These are phyloP conservation scores for Bubalus kerabau DNA, from an alignment of 2,113 vertebrate species.

Conservation along the genomic window DNA sequence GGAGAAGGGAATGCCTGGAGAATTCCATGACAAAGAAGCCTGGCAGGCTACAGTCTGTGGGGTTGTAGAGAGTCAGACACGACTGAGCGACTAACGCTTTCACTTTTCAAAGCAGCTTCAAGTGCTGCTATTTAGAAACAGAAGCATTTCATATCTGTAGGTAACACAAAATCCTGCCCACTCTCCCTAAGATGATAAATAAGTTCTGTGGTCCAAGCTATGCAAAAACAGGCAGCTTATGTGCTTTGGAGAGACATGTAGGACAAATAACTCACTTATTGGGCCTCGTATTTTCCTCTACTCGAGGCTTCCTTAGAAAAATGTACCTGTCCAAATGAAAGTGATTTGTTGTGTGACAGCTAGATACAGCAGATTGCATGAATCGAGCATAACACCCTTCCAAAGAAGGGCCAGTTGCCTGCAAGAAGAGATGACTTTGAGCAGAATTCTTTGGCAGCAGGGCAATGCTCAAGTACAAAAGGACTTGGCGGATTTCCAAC, in stretches of 20 bases:
- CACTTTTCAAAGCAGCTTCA: not conserved
- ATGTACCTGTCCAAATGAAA: conserved; percentile 43
- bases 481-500: conserved; percentile 40
- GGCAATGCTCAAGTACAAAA: conserved; percentile 20
- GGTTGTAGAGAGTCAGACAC: not conserved
- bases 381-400: not conserved
- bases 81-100: not conserved
- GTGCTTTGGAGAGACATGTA: not conserved
- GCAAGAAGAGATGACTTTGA: conserved; percentile 20
- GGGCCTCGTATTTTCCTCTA: not conserved
- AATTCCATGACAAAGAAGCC: not conserved
- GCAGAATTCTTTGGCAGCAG: conserved; percentile 47
- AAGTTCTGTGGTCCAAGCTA: not conserved
- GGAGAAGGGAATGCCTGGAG: not conserved
- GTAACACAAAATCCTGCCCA: not conserved
- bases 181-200: not conserved
- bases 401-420: not conserved
- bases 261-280: conserved; percentile 30
- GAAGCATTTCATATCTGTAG: not conserved
- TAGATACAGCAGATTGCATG: conserved; percentile 16
- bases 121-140: not conserved
- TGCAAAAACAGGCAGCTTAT: not conserved
- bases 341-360: conserved; percentile 46
- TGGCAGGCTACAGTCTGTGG: not conserved
- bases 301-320: not conserved